Evolutionary conservation across 2,797 vertebrate genomes (phyloP), one percentile per base, ranked within the genome.

Genomic region (Brachymystax lenok): DNA sequence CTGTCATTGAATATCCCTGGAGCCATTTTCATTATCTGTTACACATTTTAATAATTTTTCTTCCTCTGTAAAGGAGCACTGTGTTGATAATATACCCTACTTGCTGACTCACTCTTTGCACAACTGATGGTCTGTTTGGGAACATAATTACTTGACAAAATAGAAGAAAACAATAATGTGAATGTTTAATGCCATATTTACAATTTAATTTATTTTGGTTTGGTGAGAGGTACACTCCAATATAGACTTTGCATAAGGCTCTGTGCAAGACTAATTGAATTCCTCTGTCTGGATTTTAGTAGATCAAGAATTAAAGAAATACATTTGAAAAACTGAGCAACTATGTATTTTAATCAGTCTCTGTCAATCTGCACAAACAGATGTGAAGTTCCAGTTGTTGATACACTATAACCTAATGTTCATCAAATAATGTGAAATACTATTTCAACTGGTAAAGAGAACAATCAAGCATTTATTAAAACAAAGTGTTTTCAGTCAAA

Each of bases 1-100:
- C 71, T 80, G 82, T 77, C 74, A 19, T 17, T 51, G 50, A 75
- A 84, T 79, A 83, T 89, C 82, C 73, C 78, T 80, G 80, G 75
- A 88, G 87, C 90, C 87, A 90, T 88, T 92, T 91, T 88, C 85
- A 82, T 85, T 86, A 84, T 86, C 83, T 82, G 88, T 88, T 89
- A 89, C 83, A 91, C 69, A 87, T 90, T 90, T 91, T 86, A 90
- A 86, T 90, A 84, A 90, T 90, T 90, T 90, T 40, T 80, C 74
- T 67, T 71, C 77, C n/a, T 83, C 79, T 81, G n/a, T 50, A 87
- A 76, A 86, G 83, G 83, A 79, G 85, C 85, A 78, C 79, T 86
- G n/a, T 80, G 83, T 85, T 81, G 84, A 86, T 88, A 90, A 91
- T 85, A 90, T 50, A 80, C 83, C 35, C 6, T 40, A 40, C 79